Conservation (phyloP, 2,113 vertebrate species). For the Callionymus lyra region DNA sequence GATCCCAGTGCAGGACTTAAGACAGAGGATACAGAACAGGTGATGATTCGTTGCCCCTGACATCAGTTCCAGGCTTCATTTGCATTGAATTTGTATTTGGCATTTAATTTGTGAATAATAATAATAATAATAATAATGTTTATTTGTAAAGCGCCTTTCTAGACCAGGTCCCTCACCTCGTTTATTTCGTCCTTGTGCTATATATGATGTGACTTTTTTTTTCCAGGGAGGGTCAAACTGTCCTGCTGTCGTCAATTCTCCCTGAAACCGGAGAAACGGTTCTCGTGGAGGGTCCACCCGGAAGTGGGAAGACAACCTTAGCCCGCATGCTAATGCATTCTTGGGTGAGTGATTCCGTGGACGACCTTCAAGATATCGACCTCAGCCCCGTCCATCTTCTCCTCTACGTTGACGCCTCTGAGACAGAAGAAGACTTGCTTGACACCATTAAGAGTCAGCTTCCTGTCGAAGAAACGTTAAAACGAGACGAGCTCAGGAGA, state of each 20-base stretch:
- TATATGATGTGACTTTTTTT: too few species aligned
- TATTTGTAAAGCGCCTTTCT: too few species aligned
- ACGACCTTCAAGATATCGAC: too few species aligned
- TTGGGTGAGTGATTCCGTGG: conserved; percentile 35
- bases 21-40: too few species aligned
- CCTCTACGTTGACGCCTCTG: conserved; percentile 19
- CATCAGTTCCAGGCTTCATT: too few species aligned
- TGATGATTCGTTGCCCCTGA: too few species aligned
- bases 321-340: conserved; percentile 30
- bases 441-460: conserved; percentile 28
- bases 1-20: too few species aligned
- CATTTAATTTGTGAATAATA: too few species aligned
- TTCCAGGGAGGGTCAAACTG: conserved; percentile 30
- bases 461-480: neutral
- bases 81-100: too few species aligned
- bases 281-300: conserved; percentile 30
- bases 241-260: conserved; percentile 26
- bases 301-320: conserved; percentile 25
- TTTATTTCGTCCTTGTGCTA: too few species aligned
- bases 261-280: conserved; percentile 23
- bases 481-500: conserved; percentile 21
- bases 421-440: conserved; percentile 12
- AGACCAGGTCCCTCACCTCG: too few species aligned
- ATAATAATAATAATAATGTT: too few species aligned
- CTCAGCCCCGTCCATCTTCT: conserved; percentile 26